A percentile compares a stretch with the other conserved stretches of the same genome.
Evolutionary conservation across 2,888 invertebrate genomes (phyloP).

Genomic region (Amphiduros pacificus): DNA sequence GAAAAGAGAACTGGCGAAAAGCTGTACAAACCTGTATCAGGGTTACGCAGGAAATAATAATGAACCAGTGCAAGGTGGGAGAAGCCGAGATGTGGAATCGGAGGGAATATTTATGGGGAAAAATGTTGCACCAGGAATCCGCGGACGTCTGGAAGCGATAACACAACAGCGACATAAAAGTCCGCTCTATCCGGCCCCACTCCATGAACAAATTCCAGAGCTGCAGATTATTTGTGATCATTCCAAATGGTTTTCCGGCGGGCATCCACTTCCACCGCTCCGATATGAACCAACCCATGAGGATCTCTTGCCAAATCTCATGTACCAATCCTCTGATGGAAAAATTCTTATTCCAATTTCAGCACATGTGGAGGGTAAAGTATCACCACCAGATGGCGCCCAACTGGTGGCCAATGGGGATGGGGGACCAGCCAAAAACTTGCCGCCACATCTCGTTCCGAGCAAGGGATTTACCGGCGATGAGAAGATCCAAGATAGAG

Average conservation of each 20-base stretch:
- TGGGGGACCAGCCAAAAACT: neutral
- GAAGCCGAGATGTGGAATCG: neutral
- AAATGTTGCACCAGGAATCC: neutral
- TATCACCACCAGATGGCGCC: constrained; percentile 2
- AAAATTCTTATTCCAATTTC: no score
- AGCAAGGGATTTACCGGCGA: constrained; percentile 18
- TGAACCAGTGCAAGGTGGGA: neutral
- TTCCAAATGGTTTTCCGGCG: neutral
- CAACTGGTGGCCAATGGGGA: neutral
- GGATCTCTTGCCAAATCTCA: no score
- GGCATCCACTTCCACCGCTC: neutral
- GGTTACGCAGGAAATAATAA: neutral
- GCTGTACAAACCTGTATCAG: neutral
- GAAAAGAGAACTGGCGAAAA: no score
- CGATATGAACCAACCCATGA: neutral
- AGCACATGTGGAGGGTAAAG: neutral
- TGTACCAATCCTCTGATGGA: neutral
- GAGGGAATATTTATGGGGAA: neutral
- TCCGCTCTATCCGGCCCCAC: neutral
- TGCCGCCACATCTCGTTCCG: neutral
- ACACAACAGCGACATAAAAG: neutral
- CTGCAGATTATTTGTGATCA: neutral
- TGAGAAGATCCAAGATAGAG: constrained; percentile 35
- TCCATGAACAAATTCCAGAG: neutral
- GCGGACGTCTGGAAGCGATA: neutral